Base-by-base conservation (phyloP, 2,113 vertebrate genomes). In the Aphelocoma coerulescens region DNA sequence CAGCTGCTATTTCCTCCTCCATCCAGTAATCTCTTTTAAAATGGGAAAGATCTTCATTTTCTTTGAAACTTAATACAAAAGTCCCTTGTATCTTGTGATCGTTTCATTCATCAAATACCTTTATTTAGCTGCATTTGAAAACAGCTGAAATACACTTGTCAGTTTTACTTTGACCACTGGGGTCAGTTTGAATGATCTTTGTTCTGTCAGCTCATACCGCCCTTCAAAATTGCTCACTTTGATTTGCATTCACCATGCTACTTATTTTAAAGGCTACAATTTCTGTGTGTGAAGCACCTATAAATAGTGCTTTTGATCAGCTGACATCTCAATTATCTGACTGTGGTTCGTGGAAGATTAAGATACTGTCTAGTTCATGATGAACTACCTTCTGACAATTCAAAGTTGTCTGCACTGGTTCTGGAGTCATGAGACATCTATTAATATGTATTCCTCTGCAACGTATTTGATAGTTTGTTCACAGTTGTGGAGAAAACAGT, bases 231-330 rank as follows among this genome's bases (percentile, higher is more conserved):
- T 76, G 18, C 81, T 83, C 4, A 1, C 66, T 93, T 93, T 66
- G 44, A 67, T 83, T 92, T 77, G 16, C 33, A 19, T 89, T 85
- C 65, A 73, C 43, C 23, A 4, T 90, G 33, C 67, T 52, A 9
- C 62, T 91, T 89, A 39, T 51, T 91, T 76, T 80, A 76, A 93
- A 93, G 82, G 37, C 39, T 51, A 27, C 11, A 10, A 2, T 43
- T 87, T 85, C 57, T 88, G 8, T 51, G 46, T 59, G 43, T 66
- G 49, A 74, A 55, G 33, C 67, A 83, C n/a, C 71, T 92, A 67
- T 85, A 89, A 96, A 80, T n/a, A 88, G 71, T 78, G 41, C 37
- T 82, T 93, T 91, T 88, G 71, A 68, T 88, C 78, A 76, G 43
- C 35, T 91, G 46, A 33, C 43, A 67, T 77, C 68, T 93, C 59